A percentile compares a stretch with the other conserved stretches of the same genome.
phyloP scores from a whole-genome alignment of 2,888 invertebrate genomes.

The Trilocha varians region DNA sequence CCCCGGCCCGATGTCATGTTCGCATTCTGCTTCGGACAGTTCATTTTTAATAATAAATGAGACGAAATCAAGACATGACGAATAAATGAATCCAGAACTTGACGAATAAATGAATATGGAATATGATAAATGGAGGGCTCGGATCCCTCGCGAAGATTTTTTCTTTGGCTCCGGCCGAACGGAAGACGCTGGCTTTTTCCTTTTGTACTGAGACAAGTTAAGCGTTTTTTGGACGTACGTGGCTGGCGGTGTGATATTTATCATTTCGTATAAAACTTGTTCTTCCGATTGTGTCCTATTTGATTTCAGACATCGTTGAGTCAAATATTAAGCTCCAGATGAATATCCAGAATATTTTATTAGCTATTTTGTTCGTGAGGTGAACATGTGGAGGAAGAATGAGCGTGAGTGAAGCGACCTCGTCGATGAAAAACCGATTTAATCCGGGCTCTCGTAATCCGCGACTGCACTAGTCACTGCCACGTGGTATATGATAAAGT shows the following conservation, averaged over 20 bases:
- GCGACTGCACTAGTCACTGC: conserved; percentile 70
- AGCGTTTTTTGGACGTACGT: conserved; percentile 68
- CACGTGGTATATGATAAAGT: conserved; percentile 74
- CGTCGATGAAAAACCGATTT: conserved; percentile 44
- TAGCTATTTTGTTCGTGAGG: neutral
- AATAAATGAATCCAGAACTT: conserved; percentile 75
- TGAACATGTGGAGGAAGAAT: conserved; percentile 5
- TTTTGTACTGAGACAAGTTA: conserved; percentile 72
- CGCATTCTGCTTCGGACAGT: conserved; percentile 67
- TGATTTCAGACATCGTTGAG: conserved; percentile 39
- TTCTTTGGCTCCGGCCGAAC: conserved; percentile 70
- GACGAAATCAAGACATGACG: conserved; percentile 75
- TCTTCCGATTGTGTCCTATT: conserved; percentile 54
- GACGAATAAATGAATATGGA: conserved; percentile 75
- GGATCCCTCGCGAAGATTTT: conserved; percentile 71
- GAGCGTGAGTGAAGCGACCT: conserved; percentile 38
- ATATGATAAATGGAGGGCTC: conserved; percentile 71
- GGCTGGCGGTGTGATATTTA: conserved; percentile 64
- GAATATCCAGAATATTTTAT: neutral
- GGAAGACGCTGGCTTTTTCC: conserved; percentile 72
- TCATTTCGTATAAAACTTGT: conserved; percentile 65
- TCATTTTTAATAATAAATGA: conserved; percentile 76
- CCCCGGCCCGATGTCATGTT: conserved; percentile 55
- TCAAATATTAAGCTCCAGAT: conserved; percentile 13
- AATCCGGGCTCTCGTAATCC: conserved; percentile 61